Base-by-base conservation (phyloP, 2,113 vertebrate species). In the Eurystomus gularis region DNA sequence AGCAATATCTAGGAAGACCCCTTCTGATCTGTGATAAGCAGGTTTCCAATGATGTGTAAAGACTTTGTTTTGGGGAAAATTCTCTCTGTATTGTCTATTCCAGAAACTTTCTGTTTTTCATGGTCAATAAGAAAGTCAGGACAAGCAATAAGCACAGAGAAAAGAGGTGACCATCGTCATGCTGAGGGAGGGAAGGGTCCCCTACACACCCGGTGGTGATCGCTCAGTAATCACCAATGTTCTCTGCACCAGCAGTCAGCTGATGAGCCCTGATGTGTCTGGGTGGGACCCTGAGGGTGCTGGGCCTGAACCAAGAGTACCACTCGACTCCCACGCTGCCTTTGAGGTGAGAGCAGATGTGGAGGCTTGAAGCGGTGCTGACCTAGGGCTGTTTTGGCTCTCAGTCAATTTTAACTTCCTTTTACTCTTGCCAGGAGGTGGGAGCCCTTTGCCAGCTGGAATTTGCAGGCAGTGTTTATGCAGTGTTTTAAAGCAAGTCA, bases 211-310 rank as follows among this genome's bases (percentile, higher is more conserved):
- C 49, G 0, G 1, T 19, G 7, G 39, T 60, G 58, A 35, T 40
- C 0, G 0, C 33, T 40, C n/a, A 40, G 55, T 42, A 52, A 51
- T 46, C 8, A 39, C 3, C 2, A 0, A 10, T 14, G n/a, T 39
- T 75, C 62, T 17, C 35, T 35, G 25, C 51, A 28, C 29, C 29
- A 39, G 44, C n/a, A 29, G 29, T 29, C 1, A 3, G 37, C 23
- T 3, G 1, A 33, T 48, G 64, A 64, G 37, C 44, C 44, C 57
- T 54, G 39, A 25, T 24, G 13, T 33, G 18, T 33, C 70, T 42
- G 39, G 9, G 16, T 65, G 70, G 12, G 29, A 65, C 21, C 44
- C 40, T 68, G 46, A 83, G 66, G 52, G 15, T 66, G 15, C 65
- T 88, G 52, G 40, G 17, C 11, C 35, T 54, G 44, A 82, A 33